Percentiles rank a stretch among this genome's conserved stretches.
These are phyloP conservation scores for Psittacula derbiana DNA, from an alignment of 2,797 vertebrate genomes.

Conservation along the genomic window DNA sequence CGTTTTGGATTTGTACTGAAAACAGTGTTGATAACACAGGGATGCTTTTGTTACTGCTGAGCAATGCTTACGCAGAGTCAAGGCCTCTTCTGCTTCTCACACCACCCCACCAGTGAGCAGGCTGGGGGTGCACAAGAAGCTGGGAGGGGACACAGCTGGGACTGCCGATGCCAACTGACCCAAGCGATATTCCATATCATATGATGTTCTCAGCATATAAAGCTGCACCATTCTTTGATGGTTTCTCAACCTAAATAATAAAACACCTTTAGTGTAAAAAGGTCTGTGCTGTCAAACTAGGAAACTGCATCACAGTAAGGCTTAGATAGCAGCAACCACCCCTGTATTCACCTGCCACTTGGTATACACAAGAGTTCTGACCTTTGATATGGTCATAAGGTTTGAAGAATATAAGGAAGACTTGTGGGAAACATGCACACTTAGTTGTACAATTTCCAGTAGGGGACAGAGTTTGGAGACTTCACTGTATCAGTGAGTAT, in stretches of 20 bases:
- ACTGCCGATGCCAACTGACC: neutral
- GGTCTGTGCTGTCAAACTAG: neutral
- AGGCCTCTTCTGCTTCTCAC: neutral
- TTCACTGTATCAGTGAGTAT: neutral
- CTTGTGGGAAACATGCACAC: neutral
- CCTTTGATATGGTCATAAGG: neutral
- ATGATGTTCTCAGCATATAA: neutral
- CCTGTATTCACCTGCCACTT: neutral
- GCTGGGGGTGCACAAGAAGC: neutral
- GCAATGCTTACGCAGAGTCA: neutral
- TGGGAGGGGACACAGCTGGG: neutral
- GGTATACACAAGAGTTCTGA: neutral
- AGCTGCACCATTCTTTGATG: neutral
- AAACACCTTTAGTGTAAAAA: neutral
- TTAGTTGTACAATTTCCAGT: neutral
- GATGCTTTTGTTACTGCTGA: neutral
- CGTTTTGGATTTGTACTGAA: neutral
- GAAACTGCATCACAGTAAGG: neutral
- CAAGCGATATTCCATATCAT: neutral
- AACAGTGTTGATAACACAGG: neutral
- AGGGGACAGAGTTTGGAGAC: no score
- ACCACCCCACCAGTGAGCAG: neutral
- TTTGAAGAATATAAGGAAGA: neutral
- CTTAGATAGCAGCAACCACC: neutral
- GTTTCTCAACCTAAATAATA: neutral